Conservation (phyloP, 1,140 invertebrate species). For the Alviniconcha marisindica region DNA sequence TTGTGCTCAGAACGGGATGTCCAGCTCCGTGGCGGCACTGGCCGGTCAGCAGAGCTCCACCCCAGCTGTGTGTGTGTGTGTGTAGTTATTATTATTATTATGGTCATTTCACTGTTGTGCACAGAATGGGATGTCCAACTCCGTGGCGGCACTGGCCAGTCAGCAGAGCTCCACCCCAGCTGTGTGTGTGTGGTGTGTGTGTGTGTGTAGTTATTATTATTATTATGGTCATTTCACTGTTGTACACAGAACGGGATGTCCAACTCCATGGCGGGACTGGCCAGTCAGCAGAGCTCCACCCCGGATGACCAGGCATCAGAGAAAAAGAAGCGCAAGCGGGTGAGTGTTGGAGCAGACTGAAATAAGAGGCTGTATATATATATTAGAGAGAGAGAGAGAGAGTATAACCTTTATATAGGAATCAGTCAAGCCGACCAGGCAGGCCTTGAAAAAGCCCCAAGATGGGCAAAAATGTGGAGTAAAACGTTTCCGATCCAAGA, state of each 20-base stretch:
- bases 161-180: neutral
- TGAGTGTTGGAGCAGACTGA: slow-evolving; percentile 46
- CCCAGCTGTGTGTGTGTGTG: neutral
- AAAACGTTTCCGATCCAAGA: too few relatives aligned
- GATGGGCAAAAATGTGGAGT: too few relatives aligned
- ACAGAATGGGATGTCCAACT: slow-evolving; percentile 21
- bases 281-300: neutral
- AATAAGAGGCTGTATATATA: too few relatives aligned
- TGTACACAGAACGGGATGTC: slow-evolving; percentile 32
- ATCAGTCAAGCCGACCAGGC: too few relatives aligned
- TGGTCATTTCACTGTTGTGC: too few relatives aligned
- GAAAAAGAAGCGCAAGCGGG: slow-evolving; percentile 55
- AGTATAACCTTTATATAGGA: too few relatives aligned
- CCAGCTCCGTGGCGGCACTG: neutral
- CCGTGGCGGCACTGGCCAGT: slow-evolving; percentile 1
- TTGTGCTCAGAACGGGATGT: slow-evolving; percentile 27
- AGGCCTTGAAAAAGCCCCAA: too few relatives aligned
- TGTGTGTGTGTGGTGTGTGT: neutral
- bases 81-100: too few relatives aligned
- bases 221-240: too few relatives aligned
- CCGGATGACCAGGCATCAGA: slow-evolving; percentile 47
- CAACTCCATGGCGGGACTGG: slow-evolving; percentile 13
- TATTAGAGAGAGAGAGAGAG: too few relatives aligned
- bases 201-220: too few relatives aligned
- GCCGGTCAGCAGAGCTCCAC: neutral